Evolutionary conservation across 2,888 invertebrate genomes (phyloP), one percentile per base, ranked within the genome.

Genomic region (Athalia cordata): DNA sequence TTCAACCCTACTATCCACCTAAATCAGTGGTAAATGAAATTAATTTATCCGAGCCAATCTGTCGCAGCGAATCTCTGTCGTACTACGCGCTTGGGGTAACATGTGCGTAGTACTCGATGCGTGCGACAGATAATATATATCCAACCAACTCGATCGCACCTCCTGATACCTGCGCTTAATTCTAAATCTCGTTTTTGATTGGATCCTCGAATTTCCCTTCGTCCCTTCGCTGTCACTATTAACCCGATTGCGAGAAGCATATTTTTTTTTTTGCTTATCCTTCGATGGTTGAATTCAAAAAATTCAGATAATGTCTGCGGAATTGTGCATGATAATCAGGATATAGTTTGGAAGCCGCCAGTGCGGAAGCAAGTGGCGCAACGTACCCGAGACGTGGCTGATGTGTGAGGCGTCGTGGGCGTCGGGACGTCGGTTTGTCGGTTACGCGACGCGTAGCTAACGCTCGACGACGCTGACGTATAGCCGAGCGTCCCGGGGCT

Each of bases 11-110:
- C 78, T 61, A 64, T 62, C 84, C 84, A 81, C 80, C 81, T 85
- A 85, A 85, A 85, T 85, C 85, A 85, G 82, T 83, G 84, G 84
- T 82, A 84, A 85, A 85, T 85, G 82, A 85, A 85, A 85, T 85
- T 84, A 85, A 85, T 85, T 85, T 84, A 85, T 85, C 85, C 84
- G 80, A 81, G 84, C 84, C 84, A 85, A 85, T 85, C 84, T 85
- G 85, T 84, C 85, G 84, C 83, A 81, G 82, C 81, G 72, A 9
- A 64, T 70, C 65, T 62, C 62, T 75, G 70, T 78, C 72, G 55
- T 52, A 7, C 47, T 15, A 15, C 45, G 5, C 43, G 9, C 9
- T 5, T 43, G 57, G 77, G 66, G 57, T 29, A 29, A 49, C 59
- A 8, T 81, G 81, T 82, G 79, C 81, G 81, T 80, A 80, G 80